Evolutionary conservation across 2,113 vertebrate species (phyloP), one percentile per base, ranked within the genome.

Genomic region (Zosterops lateralis): DNA sequence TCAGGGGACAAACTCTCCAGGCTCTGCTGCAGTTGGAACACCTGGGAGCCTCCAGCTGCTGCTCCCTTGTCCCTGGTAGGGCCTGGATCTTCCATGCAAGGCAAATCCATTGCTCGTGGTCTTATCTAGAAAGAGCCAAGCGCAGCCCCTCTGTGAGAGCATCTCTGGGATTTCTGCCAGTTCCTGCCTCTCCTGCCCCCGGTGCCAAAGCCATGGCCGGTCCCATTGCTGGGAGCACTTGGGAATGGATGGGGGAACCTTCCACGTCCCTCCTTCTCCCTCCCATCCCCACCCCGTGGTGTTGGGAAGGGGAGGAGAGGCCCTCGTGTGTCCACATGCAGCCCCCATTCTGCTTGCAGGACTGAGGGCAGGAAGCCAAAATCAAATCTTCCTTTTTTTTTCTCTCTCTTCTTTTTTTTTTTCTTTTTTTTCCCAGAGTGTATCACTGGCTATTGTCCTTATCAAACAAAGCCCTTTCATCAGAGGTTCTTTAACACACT

Each of bases 391-490:
- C 84, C 83, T 82, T 14, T 64, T 94, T 96, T 10, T 13, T 14
- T 15, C 11, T 25, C 26, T 7, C 1, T 25, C 2, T 2, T 4
- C 9, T 25, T 21, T 36, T 47, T 44, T 45, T 57, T 67, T 18
- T 13, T 38, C 45, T 58, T 19, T 96, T 96, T 96, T 96, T 97
- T 96, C 95, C 97, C 97, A 72, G 97, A 98, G 98, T 98, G 97
- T 98, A 98, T 98, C 98, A 97, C 96, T 98, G 97, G 96, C 97
- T 98, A 98, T 98, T 98, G 98, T 98, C 98, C 97, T 96, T 90
- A 98, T 99, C 99, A 99, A 99, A 99, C 99, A 99, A 99, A 99
- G 98, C 96, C 98, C 98, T 99, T 99, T 99, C 99, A 99, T 99
- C 98, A 98, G 97, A 98, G 98, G 96, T 98, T 98, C 98, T 99